Percentiles rank a stretch among this genome's conserved stretches.
These are phyloP conservation scores for Andrena dorsata DNA, from an alignment of 2,888 invertebrate genomes.

Conservation along the genomic window DNA sequence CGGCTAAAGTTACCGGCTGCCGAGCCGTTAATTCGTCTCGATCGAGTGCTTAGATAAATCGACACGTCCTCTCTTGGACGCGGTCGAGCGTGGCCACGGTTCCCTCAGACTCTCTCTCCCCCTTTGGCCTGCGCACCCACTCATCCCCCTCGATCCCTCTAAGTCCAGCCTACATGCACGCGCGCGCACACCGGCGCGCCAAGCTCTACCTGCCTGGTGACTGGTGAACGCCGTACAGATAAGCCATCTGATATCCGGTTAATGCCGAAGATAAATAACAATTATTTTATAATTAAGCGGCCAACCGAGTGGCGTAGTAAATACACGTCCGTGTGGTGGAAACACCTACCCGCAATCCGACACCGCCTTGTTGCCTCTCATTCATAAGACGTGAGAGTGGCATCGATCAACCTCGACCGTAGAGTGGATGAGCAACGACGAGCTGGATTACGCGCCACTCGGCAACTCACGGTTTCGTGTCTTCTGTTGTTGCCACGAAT, in stretches of 20 bases:
- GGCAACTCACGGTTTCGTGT: not conserved
- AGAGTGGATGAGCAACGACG: conserved; percentile 3
- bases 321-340: conserved; percentile 64
- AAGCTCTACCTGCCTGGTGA: conserved; percentile 25
- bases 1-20: conserved; percentile 70
- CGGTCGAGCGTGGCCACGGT: conserved; percentile 65
- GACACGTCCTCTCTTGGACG: conserved; percentile 67
- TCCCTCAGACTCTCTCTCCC: conserved; percentile 26
- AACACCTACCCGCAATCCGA: conserved; percentile 76
- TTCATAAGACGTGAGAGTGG: conserved; percentile 80
- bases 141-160: conserved; percentile 16
- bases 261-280: conserved; percentile 80
- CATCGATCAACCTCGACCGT: conserved; percentile 79
- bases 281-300: conserved; percentile 82
- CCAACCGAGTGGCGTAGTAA: conserved; percentile 71
- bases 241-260: conserved; percentile 73
- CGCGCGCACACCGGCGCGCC: too few relatives aligned
- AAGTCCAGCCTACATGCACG: conserved; percentile 17
- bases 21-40: conserved; percentile 77
- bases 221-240: conserved; percentile 63
- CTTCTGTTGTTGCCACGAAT: not conserved
- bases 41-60: conserved; percentile 78
- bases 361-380: conserved; percentile 77
- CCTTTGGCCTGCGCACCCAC: conserved; percentile 33
- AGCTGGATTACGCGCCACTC: conserved; percentile 22